A percentile compares a stretch with the other conserved stretches of the same genome.
Conservation (phyloP, 2,797 vertebrate genomes). For the Hapalemur alaotrensis region DNA sequence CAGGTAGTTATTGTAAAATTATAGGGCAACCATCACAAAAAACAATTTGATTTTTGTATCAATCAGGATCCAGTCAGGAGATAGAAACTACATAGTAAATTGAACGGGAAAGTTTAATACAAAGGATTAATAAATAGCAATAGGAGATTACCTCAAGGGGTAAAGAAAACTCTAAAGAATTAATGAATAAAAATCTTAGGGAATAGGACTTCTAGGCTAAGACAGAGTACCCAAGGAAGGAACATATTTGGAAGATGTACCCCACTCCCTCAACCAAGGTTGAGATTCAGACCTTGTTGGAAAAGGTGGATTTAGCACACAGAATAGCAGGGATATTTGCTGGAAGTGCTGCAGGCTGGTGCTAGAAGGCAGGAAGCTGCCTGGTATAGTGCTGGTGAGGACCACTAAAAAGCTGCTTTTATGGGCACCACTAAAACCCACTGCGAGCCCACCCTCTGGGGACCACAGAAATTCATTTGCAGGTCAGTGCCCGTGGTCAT, state of each 20-base stretch:
- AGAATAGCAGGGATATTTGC: background rate
- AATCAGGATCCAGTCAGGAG: background rate
- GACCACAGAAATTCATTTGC: background rate
- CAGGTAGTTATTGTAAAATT: background rate
- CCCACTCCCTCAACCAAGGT: background rate
- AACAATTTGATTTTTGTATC: background rate
- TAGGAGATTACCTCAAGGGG: background rate
- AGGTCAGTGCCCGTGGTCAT: background rate
- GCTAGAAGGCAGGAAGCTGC: background rate
- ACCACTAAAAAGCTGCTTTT: background rate
- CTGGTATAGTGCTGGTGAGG: background rate
- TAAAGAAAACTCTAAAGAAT: background rate
- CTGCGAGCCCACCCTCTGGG: background rate
- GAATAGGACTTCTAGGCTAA: background rate
- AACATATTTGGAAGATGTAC: background rate
- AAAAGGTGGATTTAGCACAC: background rate
- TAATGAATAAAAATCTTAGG: background rate
- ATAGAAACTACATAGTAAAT: background rate
- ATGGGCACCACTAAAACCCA: background rate
- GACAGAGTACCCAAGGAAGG: background rate
- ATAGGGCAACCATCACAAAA: background rate
- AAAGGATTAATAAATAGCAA: background rate
- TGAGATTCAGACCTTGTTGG: background rate
- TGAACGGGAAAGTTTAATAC: background rate
- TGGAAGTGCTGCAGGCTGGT: background rate